Evolutionary conservation across 2,113 vertebrate species (phyloP), one percentile per base, ranked within the genome.

Genomic region (Leptocoma aspasia): DNA sequence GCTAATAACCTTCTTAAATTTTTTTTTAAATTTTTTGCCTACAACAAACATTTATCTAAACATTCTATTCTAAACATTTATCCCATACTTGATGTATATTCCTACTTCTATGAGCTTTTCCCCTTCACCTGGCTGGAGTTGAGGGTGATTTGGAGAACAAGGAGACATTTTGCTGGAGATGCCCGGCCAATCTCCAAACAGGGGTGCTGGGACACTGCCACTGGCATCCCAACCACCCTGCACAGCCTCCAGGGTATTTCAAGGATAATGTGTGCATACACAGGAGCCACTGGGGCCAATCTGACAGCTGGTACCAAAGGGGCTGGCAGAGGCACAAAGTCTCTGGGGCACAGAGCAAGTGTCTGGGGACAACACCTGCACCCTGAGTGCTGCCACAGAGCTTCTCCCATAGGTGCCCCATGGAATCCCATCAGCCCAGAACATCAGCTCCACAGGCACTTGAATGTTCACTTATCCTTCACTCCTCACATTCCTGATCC

Each of bases 331-430:
- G 35, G 27, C 24, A 77, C 45, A 13, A 45, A 15, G 26, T 19
- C 68, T 33, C 80, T 9, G 3, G 54, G 70, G 86, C 41, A 39
- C 61, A 28, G 7, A 56, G 33, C 2, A 3, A 42, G 20, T 18
- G 60, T 26, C 41, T 16, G 35, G 53, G 47, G 79, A 21, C 53
- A 86, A 15, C 42, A 33, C 42, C 63, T 57, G 76, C 61, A 64
- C 45, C 57, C 9, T 2, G 10, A 63, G 63, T 2, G 57, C 68
- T 50, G 71, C 3, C 1, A 39, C 0, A 1, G 45, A 71, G 65
- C 77, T 44, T 10, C 19, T 92, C 77, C 89, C 77, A 9, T 0
- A 6, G 57, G 64, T 19, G 4, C 15, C n/a, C 66, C n/a, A 3
- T 0, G 1, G 73, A 53, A 89, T 11, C 53, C 82, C 82, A 41